These are phyloP conservation scores for Phylloscopus trochilus DNA, from an alignment of 2,113 vertebrate species.

Conservation along the genomic window DNA sequence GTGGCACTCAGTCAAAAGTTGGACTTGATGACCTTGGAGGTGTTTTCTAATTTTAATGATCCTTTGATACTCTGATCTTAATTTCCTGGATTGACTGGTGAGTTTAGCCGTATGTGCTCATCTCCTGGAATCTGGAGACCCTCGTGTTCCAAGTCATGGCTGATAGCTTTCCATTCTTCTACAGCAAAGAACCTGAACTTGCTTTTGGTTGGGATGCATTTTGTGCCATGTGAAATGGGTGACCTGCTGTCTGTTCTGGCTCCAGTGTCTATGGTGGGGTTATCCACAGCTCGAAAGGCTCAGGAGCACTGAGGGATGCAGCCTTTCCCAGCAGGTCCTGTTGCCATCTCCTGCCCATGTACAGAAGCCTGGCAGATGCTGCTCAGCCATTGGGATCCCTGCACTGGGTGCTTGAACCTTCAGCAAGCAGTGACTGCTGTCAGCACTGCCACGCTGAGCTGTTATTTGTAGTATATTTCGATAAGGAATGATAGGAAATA, in stretches of 20 bases:
- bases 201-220: not conserved
- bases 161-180: not conserved
- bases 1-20: accelerated
- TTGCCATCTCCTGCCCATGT: accelerated
- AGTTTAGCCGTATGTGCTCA: not conserved
- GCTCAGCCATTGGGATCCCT: constrained; percentile 22
- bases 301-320: accelerated
- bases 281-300: not conserved
- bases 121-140: not conserved
- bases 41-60: not conserved
- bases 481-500: constrained; percentile 41
- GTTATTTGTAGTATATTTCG: constrained; percentile 12
- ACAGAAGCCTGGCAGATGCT: not conserved
- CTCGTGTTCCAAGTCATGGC: not conserved
- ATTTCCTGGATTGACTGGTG: not conserved
- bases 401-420: not conserved
- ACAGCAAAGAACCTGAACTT: not conserved
- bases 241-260: not conserved
- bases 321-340: not conserved
- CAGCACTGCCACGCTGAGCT: not conserved
- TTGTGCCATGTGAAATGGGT: accelerated
- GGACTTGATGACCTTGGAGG: not conserved
- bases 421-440: constrained; percentile 40
- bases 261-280: not conserved
- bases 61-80: not conserved